Base-by-base conservation (phyloP, 1,140 invertebrate species). In the Scaptomyza graminum region DNA sequence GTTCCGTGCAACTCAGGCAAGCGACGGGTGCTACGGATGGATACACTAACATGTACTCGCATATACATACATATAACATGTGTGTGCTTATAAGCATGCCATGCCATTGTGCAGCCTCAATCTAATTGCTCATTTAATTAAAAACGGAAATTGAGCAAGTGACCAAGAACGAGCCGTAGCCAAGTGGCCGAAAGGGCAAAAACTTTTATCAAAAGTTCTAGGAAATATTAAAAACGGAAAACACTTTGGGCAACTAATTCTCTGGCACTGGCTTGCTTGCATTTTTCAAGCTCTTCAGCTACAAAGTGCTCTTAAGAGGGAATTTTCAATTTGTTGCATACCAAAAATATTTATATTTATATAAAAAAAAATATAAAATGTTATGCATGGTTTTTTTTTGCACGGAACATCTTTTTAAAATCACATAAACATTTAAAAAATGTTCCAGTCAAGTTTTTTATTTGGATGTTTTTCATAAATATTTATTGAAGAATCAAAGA, bases 141-240 rank as follows among this genome's bases (percentile, higher is more conserved):
- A 88, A 88, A 71, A 59, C 83, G 83, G 83, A 88, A 88, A 88
- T 87, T 88, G 79, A 76, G 83, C 71, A 79, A 83, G 75, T 88
- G 76, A 61, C 54, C 76, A 74, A 69, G 31, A 56, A 63, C 68
- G 69, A 68, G 54, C 63, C 79, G 49, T 52, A 13, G 43, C 28
- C 50, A 77, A 85, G 69, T 74, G 74, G 78, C 46, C 49, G 13
- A 34, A 34, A 34, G 8, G 31, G 50, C 51, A 55, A 46, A 43
- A 83, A 82, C 68, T 80, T 80, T 79, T 76, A 57, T 41, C 50
- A 81, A 68, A 81, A 78, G 57, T 76, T 65, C 46, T 52, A 71
- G 80, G 81, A 82, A 78, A 87, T 85, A 85, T 85, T 85, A 85
- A 85, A 85, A 85, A 87, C 79, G 83, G 83, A 88, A 88, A 88